These are phyloP conservation scores for Ephydatia muelleri DNA, from an alignment of 37 sponge, comb jelly and placozoan genomes.

Conservation along the genomic window DNA sequence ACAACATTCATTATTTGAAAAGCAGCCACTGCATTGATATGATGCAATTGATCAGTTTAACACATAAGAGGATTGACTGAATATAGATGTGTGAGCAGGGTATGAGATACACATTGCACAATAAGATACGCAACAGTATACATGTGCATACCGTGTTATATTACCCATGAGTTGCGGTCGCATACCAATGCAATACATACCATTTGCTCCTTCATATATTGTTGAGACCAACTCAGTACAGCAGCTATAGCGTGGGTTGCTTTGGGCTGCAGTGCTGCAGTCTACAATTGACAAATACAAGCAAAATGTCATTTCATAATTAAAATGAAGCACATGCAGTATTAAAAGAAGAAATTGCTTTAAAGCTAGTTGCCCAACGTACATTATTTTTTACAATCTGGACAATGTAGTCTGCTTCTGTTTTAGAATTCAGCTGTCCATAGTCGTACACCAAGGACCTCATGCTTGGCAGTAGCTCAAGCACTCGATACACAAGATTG, in stretches of 20 bases:
- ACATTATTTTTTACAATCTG: slow-evolving; percentile 71
- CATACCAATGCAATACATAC: too few species aligned
- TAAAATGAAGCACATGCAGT: neutral
- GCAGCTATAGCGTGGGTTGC: slow-evolving; percentile 22
- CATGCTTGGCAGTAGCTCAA: slow-evolving; percentile 77
- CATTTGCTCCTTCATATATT: slow-evolving; percentile 80
- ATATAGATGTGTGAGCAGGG: too few species aligned
- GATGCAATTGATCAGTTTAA: too few species aligned
- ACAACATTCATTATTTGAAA: too few species aligned
- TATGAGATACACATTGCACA: too few species aligned
- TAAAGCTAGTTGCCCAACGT: neutral
- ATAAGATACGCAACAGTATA: too few species aligned
- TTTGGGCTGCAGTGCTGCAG: too few species aligned
- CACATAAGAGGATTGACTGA: too few species aligned
- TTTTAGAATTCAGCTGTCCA: slow-evolving; percentile 59
- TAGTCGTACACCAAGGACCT: slow-evolving; percentile 85
- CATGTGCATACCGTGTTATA: too few species aligned
- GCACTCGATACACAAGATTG: slow-evolving; percentile 82
- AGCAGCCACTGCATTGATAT: too few species aligned
- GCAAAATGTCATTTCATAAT: neutral
- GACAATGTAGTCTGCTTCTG: slow-evolving; percentile 48
- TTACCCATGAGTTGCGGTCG: too few species aligned
- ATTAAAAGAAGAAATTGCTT: neutral
- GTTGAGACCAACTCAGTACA: slow-evolving; percentile 67
- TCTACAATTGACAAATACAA: neutral